phyloP scores from a whole-genome alignment of 2,113 vertebrate genomes.

The Indicator indicator region DNA sequence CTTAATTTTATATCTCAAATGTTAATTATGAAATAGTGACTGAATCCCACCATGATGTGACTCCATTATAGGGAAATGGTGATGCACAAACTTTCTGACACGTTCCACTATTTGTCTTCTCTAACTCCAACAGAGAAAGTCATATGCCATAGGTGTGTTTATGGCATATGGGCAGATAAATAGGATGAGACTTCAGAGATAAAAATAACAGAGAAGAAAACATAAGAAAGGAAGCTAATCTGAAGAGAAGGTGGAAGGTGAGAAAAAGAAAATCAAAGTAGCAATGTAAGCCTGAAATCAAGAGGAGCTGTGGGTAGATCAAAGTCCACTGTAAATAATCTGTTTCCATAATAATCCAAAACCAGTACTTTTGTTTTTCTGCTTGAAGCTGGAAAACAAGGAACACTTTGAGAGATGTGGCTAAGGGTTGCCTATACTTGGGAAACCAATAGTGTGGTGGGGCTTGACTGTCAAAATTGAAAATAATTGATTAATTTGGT shows the following conservation, averaged over 20 bases:
- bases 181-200: not conserved
- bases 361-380: accelerated
- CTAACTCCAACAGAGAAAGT: not conserved
- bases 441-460: not conserved
- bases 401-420: not conserved
- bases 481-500: not conserved
- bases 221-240: not conserved
- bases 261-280: not conserved
- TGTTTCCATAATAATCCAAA: not conserved
- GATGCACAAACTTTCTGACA: not conserved
- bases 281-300: not conserved
- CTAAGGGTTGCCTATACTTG: not conserved
- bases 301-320: not conserved
- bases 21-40: not conserved
- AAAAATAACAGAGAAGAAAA: not conserved
- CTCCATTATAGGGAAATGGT: not conserved
- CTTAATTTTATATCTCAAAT: not conserved
- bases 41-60: not conserved
- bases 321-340: not conserved
- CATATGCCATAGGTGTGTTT: not conserved
- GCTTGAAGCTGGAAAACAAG: not conserved
- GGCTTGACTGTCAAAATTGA: not conserved
- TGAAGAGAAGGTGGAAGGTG: not conserved
- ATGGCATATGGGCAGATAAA: not conserved
- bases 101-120: not conserved